Percentiles rank a stretch among this genome's conserved stretches.
phyloP scores from a whole-genome alignment of 37 sponge, comb jelly and placozoan genomes.

The Aphrocallistes beatrix region DNA sequence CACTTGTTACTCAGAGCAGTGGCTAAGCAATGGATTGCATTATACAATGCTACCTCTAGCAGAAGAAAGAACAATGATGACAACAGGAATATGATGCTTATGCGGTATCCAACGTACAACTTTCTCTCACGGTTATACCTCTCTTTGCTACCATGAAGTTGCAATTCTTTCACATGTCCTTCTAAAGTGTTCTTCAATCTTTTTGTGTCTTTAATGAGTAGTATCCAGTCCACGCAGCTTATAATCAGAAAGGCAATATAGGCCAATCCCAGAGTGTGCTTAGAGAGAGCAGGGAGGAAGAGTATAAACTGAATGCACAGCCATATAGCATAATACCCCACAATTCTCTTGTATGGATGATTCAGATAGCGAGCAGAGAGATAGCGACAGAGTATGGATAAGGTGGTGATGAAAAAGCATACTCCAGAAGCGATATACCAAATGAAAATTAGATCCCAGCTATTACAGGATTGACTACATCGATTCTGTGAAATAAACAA shows the following conservation, averaged over 20 bases:
- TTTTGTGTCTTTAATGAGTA: neutral
- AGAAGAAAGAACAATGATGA: neutral
- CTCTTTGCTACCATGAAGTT: neutral
- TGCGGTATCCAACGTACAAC: neutral
- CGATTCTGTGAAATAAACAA: neutral
- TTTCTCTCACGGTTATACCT: neutral
- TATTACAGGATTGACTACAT: neutral
- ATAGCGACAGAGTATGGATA: neutral
- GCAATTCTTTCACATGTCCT: neutral
- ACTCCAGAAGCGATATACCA: neutral
- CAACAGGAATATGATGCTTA: neutral
- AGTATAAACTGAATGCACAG: neutral
- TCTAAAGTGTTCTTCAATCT: neutral
- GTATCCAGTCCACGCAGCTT: neutral
- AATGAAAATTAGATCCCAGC: neutral
- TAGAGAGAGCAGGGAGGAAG: neutral
- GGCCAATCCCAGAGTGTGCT: neutral
- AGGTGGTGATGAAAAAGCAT: neutral
- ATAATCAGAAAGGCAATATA: neutral
- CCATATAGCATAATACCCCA: neutral
- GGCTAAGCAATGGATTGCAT: neutral
- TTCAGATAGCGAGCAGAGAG: neutral
- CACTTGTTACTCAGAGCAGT: neutral
- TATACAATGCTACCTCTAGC: neutral
- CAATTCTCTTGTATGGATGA: neutral